Conservation (phyloP, 1,140 invertebrate species). For the Trichomalopsis sarcophagae region DNA sequence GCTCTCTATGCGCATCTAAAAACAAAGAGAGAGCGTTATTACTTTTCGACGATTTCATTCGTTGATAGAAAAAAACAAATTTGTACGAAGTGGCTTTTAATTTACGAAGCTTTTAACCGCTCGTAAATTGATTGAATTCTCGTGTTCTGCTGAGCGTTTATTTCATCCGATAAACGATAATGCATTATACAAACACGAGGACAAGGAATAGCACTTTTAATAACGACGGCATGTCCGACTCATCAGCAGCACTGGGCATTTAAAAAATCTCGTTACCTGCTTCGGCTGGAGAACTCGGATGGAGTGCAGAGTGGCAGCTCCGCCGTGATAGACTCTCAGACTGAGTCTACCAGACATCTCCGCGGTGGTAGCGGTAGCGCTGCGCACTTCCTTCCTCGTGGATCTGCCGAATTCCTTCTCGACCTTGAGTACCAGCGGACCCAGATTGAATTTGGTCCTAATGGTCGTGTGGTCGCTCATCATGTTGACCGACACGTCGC, state of each 20-base stretch:
- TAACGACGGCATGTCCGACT: no score
- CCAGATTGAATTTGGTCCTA: constrained; percentile 86
- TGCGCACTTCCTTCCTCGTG: constrained; percentile 84
- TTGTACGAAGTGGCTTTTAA: no score
- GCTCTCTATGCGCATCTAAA: constrained; percentile 87
- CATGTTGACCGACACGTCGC: constrained; percentile 86
- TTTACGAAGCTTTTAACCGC: no score
- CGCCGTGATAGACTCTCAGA: constrained; percentile 84
- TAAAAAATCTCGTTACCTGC: constrained; percentile 77
- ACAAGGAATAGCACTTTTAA: no score
- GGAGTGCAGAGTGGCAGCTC: constrained; percentile 85
- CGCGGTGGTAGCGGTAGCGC: constrained; percentile 88
- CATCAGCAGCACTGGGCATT: no score
- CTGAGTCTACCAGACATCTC: constrained; percentile 88
- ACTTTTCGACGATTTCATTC: no score
- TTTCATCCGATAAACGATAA: no score
- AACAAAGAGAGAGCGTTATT: constrained; percentile 24
- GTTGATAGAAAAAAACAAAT: no score
- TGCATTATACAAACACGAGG: no score
- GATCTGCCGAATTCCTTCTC: constrained; percentile 90
- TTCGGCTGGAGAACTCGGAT: constrained; percentile 90
- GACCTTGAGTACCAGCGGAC: constrained; percentile 85
- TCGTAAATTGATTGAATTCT: no score
- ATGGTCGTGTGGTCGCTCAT: constrained; percentile 87
- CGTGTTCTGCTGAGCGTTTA: no score